phyloP scores from a whole-genome alignment of 1,140 invertebrate species.

The Penaeus indicus region DNA sequence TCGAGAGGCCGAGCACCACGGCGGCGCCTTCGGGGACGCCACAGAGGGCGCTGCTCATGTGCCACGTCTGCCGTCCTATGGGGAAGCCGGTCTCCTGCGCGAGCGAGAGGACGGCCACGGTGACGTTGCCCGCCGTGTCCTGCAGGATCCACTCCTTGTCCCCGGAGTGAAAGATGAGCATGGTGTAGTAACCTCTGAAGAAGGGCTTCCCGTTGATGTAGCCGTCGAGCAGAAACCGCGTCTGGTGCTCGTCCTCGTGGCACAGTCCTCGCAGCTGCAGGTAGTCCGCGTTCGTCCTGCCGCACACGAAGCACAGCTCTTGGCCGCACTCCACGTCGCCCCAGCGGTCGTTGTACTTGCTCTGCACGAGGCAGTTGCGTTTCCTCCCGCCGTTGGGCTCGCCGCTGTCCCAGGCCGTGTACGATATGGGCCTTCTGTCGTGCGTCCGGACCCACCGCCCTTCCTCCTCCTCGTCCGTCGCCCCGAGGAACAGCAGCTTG shows the following conservation, averaged over 20 bases:
- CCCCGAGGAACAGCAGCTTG: slow-evolving; percentile 37
- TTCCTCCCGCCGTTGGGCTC: slow-evolving; percentile 48
- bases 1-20: slow-evolving; percentile 35
- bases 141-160: slow-evolving; percentile 21
- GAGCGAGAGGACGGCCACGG: neutral
- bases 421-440: neutral
- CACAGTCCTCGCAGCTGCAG: slow-evolving; percentile 40
- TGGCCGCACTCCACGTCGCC: slow-evolving; percentile 16
- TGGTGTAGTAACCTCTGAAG: slow-evolving; percentile 34
- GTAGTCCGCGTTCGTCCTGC: slow-evolving; percentile 18
- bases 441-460: neutral
- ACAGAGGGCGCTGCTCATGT: neutral
- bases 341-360: slow-evolving; percentile 5
- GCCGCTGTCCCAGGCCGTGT: slow-evolving; percentile 22
- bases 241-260: neutral
- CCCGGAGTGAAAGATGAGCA: slow-evolving; percentile 27
- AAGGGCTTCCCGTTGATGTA: slow-evolving; percentile 35
- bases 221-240: slow-evolving; percentile 24
- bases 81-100: neutral
- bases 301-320: slow-evolving; percentile 32
- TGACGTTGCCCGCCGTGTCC: neutral
- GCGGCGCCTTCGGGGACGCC: neutral
- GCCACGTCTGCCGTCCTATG: slow-evolving; percentile 23
- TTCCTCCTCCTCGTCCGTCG: slow-evolving; percentile 19
- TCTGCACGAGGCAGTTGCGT: slow-evolving; percentile 32